Evolutionary conservation across 2,888 invertebrate genomes (phyloP), one percentile per base, ranked within the genome.

Genomic region (Dolichomitus sp.): DNA sequence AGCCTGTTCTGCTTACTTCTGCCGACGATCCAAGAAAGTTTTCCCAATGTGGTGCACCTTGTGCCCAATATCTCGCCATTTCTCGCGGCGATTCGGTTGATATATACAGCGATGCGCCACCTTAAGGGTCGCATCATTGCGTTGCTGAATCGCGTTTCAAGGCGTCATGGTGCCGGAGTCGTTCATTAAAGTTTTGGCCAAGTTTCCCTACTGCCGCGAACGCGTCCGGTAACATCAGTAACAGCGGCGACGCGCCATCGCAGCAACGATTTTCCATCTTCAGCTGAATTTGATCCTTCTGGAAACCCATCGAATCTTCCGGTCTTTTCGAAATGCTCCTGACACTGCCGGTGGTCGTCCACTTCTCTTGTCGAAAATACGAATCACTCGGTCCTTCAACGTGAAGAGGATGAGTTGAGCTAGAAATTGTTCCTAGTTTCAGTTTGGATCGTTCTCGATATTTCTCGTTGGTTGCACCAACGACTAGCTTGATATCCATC

Each of bases 161-260:
- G 63, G 45, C 52, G 14, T 33, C 63, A 23, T 54, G 54, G 68
- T 54, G 65, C 88, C 87, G 82, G 88, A 86, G 89, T 90, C 88
- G 89, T 90, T 90, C 91, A 89, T 91, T 89, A 90, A 90, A 91
- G 88, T 92, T 91, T 89, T 84, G 68, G 86, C 85, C 87, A 88
- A 89, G 88, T 90, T 89, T 86, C 84, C 86, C 48, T n/a, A 19
- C 66, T 70, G 54, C 66, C 54, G 80, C 48, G 68, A 77, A 80
- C 52, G 48, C 69, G 52, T 42, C 70, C 48, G 52, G 77, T 73
- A 81, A 83, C 72, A 72, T 52, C 66, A 70, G 65, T 74, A 30
- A 27, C 70, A 69, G 65, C 76, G 12, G 54, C 4, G 50, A 57
- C 72, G n/a, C 57, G 59, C n/a, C 7, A 27, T 42, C 23, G n/a